phyloP scores from a whole-genome alignment of 2,888 invertebrate genomes.

The Heliothis peltigera region DNA sequence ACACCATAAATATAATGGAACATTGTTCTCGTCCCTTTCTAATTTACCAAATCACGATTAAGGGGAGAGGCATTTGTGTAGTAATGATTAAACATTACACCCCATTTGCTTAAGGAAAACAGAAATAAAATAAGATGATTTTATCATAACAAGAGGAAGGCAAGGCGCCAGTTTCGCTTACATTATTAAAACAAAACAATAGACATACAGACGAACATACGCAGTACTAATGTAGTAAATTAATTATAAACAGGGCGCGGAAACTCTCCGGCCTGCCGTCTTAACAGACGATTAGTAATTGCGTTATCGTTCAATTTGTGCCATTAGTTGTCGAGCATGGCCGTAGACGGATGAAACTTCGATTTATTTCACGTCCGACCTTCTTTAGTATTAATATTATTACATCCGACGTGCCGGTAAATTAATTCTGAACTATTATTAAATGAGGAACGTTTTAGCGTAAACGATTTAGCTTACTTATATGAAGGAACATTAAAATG shows the following conservation, averaged over 20 bases:
- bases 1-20: constrained; percentile 5
- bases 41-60: constrained; percentile 29
- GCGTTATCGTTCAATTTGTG: constrained; percentile 71
- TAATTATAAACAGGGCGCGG: constrained; percentile 68
- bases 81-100: constrained; percentile 51
- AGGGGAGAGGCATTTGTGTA: constrained; percentile 31
- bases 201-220: constrained; percentile 58
- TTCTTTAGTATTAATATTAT: constrained; percentile 59
- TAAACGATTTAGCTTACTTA: not conserved
- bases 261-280: constrained; percentile 59
- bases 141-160: constrained; percentile 59
- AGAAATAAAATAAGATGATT: constrained; percentile 61
- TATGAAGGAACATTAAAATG: not conserved
- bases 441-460: constrained; percentile 11
- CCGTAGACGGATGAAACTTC: constrained; percentile 58
- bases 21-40: constrained; percentile 20
- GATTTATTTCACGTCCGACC: constrained; percentile 61
- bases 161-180: constrained; percentile 55
- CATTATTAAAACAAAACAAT: constrained; percentile 71
- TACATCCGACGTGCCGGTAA: constrained; percentile 42
- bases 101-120: constrained; percentile 54
- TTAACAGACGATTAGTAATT: constrained; percentile 66
- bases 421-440: constrained; percentile 23
- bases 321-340: constrained; percentile 55
- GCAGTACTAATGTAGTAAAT: constrained; percentile 65